Evolutionary conservation across 2,888 invertebrate species (phyloP).

Genomic region (Dolichopus griseipennis): DNA sequence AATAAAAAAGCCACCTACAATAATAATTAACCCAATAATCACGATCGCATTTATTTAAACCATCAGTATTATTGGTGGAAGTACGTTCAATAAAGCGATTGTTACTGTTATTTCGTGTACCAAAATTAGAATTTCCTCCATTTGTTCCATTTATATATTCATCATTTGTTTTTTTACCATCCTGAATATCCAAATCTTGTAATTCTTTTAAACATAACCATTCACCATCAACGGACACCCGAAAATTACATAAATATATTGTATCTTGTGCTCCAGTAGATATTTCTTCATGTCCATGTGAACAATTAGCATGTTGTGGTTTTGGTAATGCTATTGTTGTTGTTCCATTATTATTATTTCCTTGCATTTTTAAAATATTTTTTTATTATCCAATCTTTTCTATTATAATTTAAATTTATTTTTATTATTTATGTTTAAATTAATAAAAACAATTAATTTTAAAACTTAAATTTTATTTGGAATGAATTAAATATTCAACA

Average conservation of each 20-base stretch:
- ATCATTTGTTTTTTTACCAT: conserved; percentile 31
- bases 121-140: conserved; percentile 8
- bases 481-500: too few relatives aligned
- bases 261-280: conserved; percentile 78
- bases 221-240: conserved; percentile 94
- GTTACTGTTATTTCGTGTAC: conserved; percentile 20
- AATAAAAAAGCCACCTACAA: conserved; percentile 43
- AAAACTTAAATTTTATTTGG: too few relatives aligned
- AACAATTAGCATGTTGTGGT: conserved; percentile 43
- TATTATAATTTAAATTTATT: conserved; percentile 18
- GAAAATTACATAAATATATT: conserved; percentile 93
- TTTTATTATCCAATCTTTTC: conserved; percentile 25
- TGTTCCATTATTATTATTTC: conserved; percentile 25
- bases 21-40: conserved; percentile 36
- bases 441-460: too few relatives aligned
- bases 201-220: conserved; percentile 93
- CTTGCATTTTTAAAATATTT: conserved; percentile 20
- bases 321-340: conserved; percentile 40
- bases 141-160: background rate
- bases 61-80: conserved; percentile 8
- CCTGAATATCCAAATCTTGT: conserved; percentile 82
- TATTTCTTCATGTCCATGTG: conserved; percentile 34
- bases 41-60: conserved; percentile 36
- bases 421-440: too few relatives aligned
- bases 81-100: conserved; percentile 19